These are phyloP conservation scores for Drosophila auraria DNA, from an alignment of 1,140 invertebrate species.

Conservation along the genomic window DNA sequence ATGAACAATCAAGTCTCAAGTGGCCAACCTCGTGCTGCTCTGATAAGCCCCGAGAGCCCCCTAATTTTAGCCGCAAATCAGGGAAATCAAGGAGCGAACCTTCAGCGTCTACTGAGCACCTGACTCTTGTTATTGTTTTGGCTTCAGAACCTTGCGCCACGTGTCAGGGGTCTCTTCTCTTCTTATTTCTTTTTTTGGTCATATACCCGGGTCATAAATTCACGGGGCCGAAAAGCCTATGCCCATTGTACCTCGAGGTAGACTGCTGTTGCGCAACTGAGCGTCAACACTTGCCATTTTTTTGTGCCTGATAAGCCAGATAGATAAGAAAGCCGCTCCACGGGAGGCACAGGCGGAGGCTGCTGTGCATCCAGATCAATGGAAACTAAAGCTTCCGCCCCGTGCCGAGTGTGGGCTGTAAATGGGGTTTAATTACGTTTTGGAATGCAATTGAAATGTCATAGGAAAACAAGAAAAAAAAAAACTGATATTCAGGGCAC, in stretches of 20 bases:
- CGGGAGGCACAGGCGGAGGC: conserved; percentile 8
- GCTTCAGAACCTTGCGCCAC: not conserved
- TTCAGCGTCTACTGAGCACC: conserved; percentile 11
- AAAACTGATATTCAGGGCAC: no score
- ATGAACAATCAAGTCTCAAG: conserved; percentile 43
- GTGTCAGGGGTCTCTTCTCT: not conserved
- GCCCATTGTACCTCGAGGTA: conserved; percentile 11
- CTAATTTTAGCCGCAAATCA: conserved; percentile 15
- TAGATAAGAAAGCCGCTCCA: conserved; percentile 35
- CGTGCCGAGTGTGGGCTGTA: conserved; percentile 27
- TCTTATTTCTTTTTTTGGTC: not conserved
- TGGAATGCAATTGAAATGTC: conserved; percentile 27
- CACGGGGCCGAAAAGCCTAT: not conserved
- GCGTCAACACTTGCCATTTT: conserved; percentile 31
- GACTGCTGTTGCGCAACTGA: conserved; percentile 37
- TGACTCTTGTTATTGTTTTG: not conserved
- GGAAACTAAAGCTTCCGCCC: conserved; percentile 17
- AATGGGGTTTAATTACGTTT: conserved; percentile 64
- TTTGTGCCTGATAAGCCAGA: conserved; percentile 29
- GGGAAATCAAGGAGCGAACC: conserved; percentile 11
- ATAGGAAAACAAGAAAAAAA: not conserved
- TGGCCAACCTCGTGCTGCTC: conserved; percentile 26
- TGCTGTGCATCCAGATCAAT: conserved; percentile 21
- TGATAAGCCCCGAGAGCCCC: conserved; percentile 19
- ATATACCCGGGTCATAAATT: conserved; percentile 27